phyloP scores from a whole-genome alignment of 1,140 invertebrate species.

The Ceratina australensis region DNA sequence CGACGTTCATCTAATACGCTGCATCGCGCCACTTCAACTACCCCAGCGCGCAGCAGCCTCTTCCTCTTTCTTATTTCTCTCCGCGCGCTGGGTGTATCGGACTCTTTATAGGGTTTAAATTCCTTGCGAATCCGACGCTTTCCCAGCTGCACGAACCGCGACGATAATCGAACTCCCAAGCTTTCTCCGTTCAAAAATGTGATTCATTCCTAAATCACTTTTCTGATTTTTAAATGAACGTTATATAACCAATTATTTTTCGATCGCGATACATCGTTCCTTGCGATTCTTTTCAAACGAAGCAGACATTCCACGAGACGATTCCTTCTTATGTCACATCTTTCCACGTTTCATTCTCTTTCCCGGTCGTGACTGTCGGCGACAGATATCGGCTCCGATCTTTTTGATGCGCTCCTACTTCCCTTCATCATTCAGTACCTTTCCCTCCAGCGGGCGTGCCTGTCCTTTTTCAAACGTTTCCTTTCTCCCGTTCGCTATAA shows the following conservation, averaged over 20 bases:
- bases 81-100: not conserved
- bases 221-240: too few species aligned
- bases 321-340: too few species aligned
- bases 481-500: constrained; percentile 68
- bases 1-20: constrained; percentile 33
- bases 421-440: not conserved
- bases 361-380: not conserved
- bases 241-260: too few species aligned
- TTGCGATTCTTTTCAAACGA: not conserved
- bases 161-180: too few species aligned
- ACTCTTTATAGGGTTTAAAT: too few species aligned
- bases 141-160: too few species aligned
- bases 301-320: too few species aligned
- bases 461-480: constrained; percentile 18
- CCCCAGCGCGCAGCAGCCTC: constrained; percentile 23
- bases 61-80: not conserved
- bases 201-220: too few species aligned
- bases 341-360: not conserved
- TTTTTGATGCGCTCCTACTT: not conserved
- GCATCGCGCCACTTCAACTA: constrained; percentile 53
- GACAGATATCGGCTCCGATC: constrained; percentile 47
- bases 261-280: not conserved
- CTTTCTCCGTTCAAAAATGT: too few species aligned
- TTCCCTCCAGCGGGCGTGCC: constrained; percentile 2
- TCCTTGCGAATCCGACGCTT: too few species aligned